A percentile compares a stretch with the other conserved stretches of the same genome.
Conservation (phyloP, 2,888 invertebrate species). For the Lobophora halterata region DNA sequence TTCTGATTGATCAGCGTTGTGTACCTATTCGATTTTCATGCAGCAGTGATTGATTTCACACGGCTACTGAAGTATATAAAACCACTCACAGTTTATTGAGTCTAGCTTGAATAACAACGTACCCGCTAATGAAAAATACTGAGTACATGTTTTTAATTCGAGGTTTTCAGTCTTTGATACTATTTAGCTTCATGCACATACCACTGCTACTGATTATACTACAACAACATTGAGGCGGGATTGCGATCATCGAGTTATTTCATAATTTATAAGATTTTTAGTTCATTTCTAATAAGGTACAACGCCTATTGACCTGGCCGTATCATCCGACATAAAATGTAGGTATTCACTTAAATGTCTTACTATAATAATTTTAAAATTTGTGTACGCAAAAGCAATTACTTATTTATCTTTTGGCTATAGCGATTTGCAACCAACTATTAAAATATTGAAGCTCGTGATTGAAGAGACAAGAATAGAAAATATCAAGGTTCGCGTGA, state of each 20-base stretch:
- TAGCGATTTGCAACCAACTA: constrained; percentile 64
- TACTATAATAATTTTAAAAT: constrained; percentile 4
- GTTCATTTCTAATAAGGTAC: constrained; percentile 9
- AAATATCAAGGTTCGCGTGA: constrained; percentile 55
- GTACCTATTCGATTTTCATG: constrained; percentile 27
- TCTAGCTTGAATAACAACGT: too few species aligned
- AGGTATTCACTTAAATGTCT: constrained; percentile 9
- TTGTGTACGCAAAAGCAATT: constrained; percentile 56
- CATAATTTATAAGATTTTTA: constrained; percentile 6
- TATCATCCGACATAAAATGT: too few species aligned
- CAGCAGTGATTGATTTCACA: constrained; percentile 28
- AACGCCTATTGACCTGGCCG: too few species aligned
- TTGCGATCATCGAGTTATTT: constrained; percentile 74
- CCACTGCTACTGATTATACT: constrained; percentile 50
- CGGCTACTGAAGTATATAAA: constrained; percentile 19
- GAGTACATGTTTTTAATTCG: constrained; percentile 5
- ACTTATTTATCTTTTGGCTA: constrained; percentile 48
- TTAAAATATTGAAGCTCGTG: constrained; percentile 64
- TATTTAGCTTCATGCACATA: constrained; percentile 54
- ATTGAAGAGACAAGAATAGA: constrained; percentile 46
- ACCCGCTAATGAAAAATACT: too few species aligned
- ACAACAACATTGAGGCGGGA: constrained; percentile 65
- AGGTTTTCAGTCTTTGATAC: constrained; percentile 16
- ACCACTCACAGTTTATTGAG: constrained; percentile 22
- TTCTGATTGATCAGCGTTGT: constrained; percentile 16